Base-by-base conservation (phyloP, 2,797 vertebrate species). In the Amblyopsis hoosieri region DNA sequence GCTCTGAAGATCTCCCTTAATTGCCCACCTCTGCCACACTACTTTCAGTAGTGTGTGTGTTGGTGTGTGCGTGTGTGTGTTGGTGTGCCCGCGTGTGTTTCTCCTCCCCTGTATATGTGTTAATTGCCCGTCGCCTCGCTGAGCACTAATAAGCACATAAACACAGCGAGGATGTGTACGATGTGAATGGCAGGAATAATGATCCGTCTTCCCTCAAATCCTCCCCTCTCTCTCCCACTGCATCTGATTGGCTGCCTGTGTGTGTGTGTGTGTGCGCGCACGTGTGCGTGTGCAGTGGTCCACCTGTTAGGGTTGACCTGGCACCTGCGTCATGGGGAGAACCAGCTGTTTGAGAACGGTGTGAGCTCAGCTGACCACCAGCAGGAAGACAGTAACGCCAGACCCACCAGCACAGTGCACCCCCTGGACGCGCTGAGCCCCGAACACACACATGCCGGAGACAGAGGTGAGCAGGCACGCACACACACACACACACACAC, bases 291-390 rank as follows among this genome's bases (percentile, higher is more conserved):
- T 62, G 58, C 84, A 98, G 96, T 94, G 89, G 96, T 97, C 79
- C 96, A 97, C 92, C 94, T 98, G 93, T 96, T 97, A 88, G 96
- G 96, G 85, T 92, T 98, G 92, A 97, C 96, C 82, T 98, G 96
- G 96, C 96, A 97, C 69, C 93, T 98, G 63, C 95, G 95, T 79
- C 95, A 96, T 60, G 94, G 95, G 49, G 95, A 96, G 87, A 94
- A 94, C 81, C 94, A 96, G 84, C 94, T 97, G 68, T 98, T 97
- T 78, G 96, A 97, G 88, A 96, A 97, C 17, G 96, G 96, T 77
- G 87, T 97, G 86, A 96, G 94, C 88, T 95, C 95, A 57, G 93
- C 93, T 62, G 94, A 91, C 79, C 91, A 92, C 87, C 94, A 93
- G 68, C 93, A 93, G 80, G 86, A 93, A 12, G 94, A 96, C 68